phyloP scores from a whole-genome alignment of 2,113 vertebrate species.

The Gnathonemus longibarbis region DNA sequence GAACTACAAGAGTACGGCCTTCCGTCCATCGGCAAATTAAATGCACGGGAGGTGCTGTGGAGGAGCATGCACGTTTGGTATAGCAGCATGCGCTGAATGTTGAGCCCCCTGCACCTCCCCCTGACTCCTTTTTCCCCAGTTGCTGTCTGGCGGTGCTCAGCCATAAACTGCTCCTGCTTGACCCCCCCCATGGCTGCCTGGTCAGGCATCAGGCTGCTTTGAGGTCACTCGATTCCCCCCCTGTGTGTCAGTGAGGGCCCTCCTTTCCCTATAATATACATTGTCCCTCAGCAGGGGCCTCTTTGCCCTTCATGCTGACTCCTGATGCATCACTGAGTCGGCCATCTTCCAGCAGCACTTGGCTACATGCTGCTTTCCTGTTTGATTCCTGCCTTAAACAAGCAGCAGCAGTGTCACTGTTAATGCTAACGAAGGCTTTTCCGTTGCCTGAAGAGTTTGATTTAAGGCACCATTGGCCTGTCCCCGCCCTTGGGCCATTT shows the following conservation, averaged over 20 bases:
- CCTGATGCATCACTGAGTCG: neutral
- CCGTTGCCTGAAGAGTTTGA: neutral
- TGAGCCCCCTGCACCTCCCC: neutral
- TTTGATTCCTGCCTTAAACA: neutral
- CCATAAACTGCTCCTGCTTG: neutral
- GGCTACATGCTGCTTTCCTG: neutral
- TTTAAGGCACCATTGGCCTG: neutral
- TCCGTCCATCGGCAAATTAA: slow-evolving; percentile 17
- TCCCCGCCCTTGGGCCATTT: neutral
- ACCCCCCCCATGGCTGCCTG: neutral
- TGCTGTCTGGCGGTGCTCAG: neutral
- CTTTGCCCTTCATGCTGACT: neutral
- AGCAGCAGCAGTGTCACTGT: slow-evolving; percentile 3
- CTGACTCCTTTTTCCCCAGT: neutral
- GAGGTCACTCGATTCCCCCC: neutral
- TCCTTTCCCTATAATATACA: neutral
- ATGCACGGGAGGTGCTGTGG: neutral
- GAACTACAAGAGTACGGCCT: slow-evolving; percentile 92
- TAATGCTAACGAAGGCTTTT: slow-evolving; percentile 2
- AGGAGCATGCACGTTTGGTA: neutral
- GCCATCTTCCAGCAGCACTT: neutral
- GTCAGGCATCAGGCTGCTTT: neutral
- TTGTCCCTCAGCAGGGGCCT: neutral
- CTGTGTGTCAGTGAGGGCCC: neutral
- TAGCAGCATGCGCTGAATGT: neutral